Evolutionary conservation across 2,113 vertebrate species (phyloP).

Genomic region (Psilopsiagon aurifrons): DNA sequence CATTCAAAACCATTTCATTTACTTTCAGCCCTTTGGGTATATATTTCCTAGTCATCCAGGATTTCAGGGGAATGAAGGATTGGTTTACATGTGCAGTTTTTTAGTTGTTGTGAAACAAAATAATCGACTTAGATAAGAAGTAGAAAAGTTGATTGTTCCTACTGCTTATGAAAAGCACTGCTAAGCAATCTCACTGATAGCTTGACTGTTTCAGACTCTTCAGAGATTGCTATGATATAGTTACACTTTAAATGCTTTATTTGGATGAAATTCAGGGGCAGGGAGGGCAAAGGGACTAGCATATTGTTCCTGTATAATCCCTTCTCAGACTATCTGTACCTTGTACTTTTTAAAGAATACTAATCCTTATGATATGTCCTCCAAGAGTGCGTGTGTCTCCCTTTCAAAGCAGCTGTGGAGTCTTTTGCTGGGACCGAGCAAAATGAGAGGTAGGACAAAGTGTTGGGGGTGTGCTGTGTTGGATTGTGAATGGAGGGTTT

Average conservation of each 20-base stretch:
- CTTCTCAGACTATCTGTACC: slow-evolving; percentile 23
- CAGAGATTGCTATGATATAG: not conserved
- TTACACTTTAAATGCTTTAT: not conserved
- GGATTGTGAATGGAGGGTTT: not conserved
- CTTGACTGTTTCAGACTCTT: not conserved
- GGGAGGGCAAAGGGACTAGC: not conserved
- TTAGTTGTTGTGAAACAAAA: not conserved
- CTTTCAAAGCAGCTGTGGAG: not conserved
- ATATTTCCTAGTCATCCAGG: not conserved
- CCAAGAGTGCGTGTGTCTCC: not conserved
- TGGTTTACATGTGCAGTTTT: not conserved
- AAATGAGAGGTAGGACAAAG: not conserved
- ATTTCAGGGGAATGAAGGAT: not conserved
- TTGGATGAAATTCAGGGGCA: not conserved
- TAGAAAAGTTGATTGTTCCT: not conserved
- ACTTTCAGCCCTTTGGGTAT: not conserved
- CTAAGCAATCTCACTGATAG: not conserved
- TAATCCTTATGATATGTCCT: slow-evolving; percentile 44
- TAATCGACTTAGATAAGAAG: not conserved
- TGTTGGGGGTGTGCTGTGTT: not conserved
- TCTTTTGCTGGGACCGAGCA: not conserved
- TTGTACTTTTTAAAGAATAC: not conserved
- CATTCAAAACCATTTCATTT: not conserved
- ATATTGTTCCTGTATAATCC: not conserved
- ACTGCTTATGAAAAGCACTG: not conserved